phyloP scores from a whole-genome alignment of 1,140 invertebrate genomes.

The Drosophila orosa region DNA sequence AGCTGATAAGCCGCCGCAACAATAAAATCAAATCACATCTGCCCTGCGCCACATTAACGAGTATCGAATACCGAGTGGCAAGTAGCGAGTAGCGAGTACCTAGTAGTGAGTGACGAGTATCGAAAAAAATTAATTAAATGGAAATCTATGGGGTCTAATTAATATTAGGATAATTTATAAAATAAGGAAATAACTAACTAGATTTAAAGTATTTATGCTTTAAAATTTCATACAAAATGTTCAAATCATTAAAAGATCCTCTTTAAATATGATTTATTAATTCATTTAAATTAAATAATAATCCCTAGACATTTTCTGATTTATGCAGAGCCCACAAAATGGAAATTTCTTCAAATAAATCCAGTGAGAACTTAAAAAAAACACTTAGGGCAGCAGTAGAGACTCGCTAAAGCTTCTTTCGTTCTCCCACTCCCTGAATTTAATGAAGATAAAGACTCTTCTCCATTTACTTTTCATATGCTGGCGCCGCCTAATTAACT shows the following conservation, averaged over 20 bases:
- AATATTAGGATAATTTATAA: neutral
- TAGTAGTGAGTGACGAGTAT: neutral
- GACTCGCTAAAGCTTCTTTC: neutral
- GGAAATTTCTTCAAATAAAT: neutral
- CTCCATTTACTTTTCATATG: constrained; percentile 38
- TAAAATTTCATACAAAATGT: neutral
- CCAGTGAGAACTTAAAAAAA: neutral
- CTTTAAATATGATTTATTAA: neutral
- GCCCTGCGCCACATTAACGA: constrained; percentile 20
- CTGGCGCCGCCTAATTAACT: constrained; percentile 51
- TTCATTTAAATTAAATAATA: neutral
- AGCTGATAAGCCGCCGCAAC: constrained; percentile 78
- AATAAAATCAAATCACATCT: constrained; percentile 79
- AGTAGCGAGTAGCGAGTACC: neutral
- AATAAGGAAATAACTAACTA: neutral
- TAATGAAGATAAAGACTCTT: constrained; percentile 29
- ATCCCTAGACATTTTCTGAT: neutral
- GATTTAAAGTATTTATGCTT: neutral
- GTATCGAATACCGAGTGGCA: neutral
- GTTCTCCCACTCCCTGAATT: constrained; percentile 4
- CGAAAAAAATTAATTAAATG: neutral
- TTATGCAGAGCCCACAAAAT: neutral
- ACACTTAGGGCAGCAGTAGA: neutral
- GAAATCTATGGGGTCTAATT: neutral
- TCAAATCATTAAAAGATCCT: neutral